These are phyloP conservation scores for Hydrochoerus hydrochaeris DNA, from an alignment of 2,113 vertebrate genomes.

Conservation along the genomic window DNA sequence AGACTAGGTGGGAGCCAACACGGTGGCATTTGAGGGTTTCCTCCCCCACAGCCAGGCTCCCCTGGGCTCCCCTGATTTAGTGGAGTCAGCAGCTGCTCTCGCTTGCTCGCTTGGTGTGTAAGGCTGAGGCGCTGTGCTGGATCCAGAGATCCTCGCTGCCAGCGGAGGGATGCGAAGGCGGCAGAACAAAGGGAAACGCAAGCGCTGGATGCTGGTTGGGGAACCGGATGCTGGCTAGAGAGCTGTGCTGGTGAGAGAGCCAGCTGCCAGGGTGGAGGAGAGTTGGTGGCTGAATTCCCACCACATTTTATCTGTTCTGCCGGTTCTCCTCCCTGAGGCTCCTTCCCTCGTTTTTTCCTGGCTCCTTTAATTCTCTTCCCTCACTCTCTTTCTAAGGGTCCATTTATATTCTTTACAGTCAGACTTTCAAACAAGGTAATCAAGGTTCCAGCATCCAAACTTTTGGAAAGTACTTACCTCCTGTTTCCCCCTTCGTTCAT, in stretches of 20 bases:
- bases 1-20: neutral
- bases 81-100: constrained; percentile 44
- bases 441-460: too few relatives aligned
- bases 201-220: constrained; percentile 66
- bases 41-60: constrained; percentile 46
- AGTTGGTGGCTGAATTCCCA: constrained; percentile 1
- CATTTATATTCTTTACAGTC: constrained; percentile 34
- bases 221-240: constrained; percentile 53
- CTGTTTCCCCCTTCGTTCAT: neutral
- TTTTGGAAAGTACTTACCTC: neutral
- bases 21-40: neutral
- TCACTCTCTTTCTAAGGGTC: neutral
- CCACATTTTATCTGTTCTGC: neutral
- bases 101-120: neutral
- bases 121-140: constrained; percentile 71
- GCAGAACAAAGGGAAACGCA: constrained; percentile 79
- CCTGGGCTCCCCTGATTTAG: constrained; percentile 18
- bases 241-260: neutral
- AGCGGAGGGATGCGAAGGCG: constrained; percentile 71
- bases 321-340: neutral
- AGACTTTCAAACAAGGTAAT: neutral
- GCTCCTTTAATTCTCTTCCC: neutral
- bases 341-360: too few relatives aligned
- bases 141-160: constrained; percentile 74
- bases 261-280: neutral